Conservation (phyloP, 1,140 invertebrate genomes). For the Sminthurinus signatus region DNA sequence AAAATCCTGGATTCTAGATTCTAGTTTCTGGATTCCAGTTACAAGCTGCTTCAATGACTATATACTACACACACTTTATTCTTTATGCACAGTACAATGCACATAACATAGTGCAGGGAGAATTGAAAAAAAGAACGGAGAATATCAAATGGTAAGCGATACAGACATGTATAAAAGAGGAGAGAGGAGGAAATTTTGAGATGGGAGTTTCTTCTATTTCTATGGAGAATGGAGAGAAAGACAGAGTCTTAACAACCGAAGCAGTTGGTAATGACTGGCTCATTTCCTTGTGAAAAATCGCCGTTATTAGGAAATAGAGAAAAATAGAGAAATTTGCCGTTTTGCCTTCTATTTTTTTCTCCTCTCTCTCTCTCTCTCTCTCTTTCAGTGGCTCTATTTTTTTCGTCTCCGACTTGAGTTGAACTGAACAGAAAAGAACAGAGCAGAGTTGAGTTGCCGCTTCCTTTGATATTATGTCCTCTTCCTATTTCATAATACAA, state of each 20-base stretch:
- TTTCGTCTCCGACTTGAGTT: no score
- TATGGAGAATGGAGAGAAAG: background rate
- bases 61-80: no score
- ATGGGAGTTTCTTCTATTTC: background rate
- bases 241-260: conserved; percentile 17
- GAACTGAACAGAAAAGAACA: no score
- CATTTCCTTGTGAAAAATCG: conserved; percentile 39
- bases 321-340: conserved; percentile 35
- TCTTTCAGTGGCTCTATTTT: conserved; percentile 7
- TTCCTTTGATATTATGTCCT: conserved; percentile 26
- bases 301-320: conserved; percentile 39
- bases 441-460: conserved; percentile 11
- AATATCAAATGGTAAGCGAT: no score
- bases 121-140: no score
- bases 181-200: background rate
- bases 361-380: conserved; percentile 20
- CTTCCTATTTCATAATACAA: conserved; percentile 26
- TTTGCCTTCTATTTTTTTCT: conserved; percentile 26
- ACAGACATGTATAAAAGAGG: background rate
- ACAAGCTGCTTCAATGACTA: no score
- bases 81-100: no score
- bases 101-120: no score
- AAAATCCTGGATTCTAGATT: no score
- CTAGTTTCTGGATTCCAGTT: no score
- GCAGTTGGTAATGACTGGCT: conserved; percentile 40